Evolutionary conservation across 1,140 invertebrate species (phyloP).

Genomic region (Armadillidium nasatum): DNA sequence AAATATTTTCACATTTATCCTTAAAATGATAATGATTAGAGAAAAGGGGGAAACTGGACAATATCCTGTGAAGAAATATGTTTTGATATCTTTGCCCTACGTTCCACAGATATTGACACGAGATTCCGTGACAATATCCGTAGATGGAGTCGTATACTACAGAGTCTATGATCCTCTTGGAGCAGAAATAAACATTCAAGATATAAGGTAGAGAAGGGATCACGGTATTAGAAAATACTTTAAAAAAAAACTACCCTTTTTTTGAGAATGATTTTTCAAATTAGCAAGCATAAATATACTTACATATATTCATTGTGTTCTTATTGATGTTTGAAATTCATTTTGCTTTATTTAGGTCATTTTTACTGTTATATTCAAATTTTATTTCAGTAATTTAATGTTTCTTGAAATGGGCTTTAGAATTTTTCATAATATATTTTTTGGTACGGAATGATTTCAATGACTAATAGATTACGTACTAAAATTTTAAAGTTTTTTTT

Average conservation of each 20-base stretch:
- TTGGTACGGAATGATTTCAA: too few relatives aligned
- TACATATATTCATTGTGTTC: background rate
- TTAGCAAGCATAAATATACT: background rate
- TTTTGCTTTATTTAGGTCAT: background rate
- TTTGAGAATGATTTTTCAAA: slow-evolving; percentile 2
- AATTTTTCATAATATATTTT: too few relatives aligned
- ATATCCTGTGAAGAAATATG: too few relatives aligned
- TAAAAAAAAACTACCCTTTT: background rate
- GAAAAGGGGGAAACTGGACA: background rate
- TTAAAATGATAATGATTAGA: too few relatives aligned
- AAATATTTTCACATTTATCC: too few relatives aligned
- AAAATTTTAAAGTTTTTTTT: too few relatives aligned
- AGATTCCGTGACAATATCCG: slow-evolving; percentile 61
- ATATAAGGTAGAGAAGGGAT: slow-evolving; percentile 10
- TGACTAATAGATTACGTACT: too few relatives aligned
- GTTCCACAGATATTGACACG: slow-evolving; percentile 58
- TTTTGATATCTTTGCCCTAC: background rate
- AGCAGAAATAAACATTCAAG: slow-evolving; percentile 54
- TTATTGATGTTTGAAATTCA: background rate
- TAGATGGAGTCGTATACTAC: slow-evolving; percentile 72
- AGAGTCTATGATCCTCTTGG: slow-evolving; percentile 58
- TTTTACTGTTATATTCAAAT: too few relatives aligned
- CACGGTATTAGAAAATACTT: background rate
- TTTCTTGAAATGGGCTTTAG: too few relatives aligned
- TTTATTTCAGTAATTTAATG: too few relatives aligned